These are phyloP conservation scores for Lissonota sp. DNA, from an alignment of 2,888 invertebrate genomes.

Conservation along the genomic window DNA sequence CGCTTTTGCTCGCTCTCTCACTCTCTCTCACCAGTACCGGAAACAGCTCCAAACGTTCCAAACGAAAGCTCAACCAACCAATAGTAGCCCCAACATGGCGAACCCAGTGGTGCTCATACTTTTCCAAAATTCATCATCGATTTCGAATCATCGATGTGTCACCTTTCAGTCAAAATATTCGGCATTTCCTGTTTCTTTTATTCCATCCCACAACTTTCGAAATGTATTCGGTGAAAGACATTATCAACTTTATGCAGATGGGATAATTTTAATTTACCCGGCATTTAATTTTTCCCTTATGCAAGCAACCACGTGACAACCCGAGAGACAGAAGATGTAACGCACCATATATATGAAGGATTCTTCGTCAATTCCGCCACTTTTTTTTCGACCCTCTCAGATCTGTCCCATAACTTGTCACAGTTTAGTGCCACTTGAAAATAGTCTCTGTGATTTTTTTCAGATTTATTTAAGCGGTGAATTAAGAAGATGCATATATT, in stretches of 20 bases:
- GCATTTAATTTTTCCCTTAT: conserved; percentile 43
- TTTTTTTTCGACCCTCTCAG: no score
- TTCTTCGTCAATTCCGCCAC: no score
- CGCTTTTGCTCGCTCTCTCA: conserved; percentile 2
- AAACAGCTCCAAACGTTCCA: conserved; percentile 78
- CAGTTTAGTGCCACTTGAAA: no score
- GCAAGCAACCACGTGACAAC: conserved; percentile 13
- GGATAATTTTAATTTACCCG: not conserved
- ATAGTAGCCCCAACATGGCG: conserved; percentile 80
- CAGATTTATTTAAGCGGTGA: no score
- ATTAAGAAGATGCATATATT: no score
- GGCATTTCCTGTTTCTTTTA: no score
- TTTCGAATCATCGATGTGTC: not conserved
- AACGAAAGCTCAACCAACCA: conserved; percentile 77
- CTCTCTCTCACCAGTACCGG: conserved; percentile 76
- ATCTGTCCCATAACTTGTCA: no score
- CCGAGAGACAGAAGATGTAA: conserved; percentile 21
- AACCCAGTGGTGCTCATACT: conserved; percentile 80
- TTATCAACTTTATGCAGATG: conserved; percentile 7
- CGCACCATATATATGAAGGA: conserved; percentile 18
- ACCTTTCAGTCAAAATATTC: not conserved
- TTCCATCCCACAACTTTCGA: no score
- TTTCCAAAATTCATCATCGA: conserved; percentile 52
- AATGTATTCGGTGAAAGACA: not conserved
- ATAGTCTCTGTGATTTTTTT: no score